These are phyloP conservation scores for Passer montanus DNA, from an alignment of 2,113 vertebrate species.

Conservation along the genomic window DNA sequence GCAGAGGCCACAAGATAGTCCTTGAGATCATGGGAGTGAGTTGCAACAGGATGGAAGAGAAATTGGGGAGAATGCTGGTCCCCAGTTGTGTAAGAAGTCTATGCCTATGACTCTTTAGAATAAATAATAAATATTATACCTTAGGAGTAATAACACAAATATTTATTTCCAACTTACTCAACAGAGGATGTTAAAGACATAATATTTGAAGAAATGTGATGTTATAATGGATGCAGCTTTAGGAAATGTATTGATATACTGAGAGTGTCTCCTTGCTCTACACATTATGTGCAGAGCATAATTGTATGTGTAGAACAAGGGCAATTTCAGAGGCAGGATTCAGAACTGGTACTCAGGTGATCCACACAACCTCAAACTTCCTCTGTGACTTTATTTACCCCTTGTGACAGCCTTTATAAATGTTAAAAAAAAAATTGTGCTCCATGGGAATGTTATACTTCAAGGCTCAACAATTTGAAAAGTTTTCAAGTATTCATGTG, in stretches of 20 bases:
- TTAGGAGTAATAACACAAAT: background rate
- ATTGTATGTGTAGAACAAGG: background rate
- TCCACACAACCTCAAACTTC: background rate
- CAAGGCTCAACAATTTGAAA: background rate
- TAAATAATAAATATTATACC: background rate
- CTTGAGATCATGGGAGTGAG: background rate
- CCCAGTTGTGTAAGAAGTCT: background rate
- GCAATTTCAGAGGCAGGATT: background rate
- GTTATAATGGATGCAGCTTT: background rate
- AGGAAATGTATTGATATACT: background rate
- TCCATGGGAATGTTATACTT: background rate
- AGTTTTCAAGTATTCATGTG: background rate
- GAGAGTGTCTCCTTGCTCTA: background rate
- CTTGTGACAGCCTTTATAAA: background rate
- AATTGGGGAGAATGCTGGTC: background rate
- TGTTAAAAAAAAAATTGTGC: background rate
- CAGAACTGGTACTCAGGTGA: background rate
- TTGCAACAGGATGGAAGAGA: background rate
- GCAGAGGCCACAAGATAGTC: background rate
- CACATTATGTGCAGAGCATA: accelerated
- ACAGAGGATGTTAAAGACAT: background rate
- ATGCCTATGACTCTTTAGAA: background rate
- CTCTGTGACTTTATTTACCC: background rate
- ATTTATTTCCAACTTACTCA: background rate
- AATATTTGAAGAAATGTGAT: background rate